Evolutionary conservation across 2,797 vertebrate genomes (phyloP).

Genomic region (Pyrrhura leucotis): DNA sequence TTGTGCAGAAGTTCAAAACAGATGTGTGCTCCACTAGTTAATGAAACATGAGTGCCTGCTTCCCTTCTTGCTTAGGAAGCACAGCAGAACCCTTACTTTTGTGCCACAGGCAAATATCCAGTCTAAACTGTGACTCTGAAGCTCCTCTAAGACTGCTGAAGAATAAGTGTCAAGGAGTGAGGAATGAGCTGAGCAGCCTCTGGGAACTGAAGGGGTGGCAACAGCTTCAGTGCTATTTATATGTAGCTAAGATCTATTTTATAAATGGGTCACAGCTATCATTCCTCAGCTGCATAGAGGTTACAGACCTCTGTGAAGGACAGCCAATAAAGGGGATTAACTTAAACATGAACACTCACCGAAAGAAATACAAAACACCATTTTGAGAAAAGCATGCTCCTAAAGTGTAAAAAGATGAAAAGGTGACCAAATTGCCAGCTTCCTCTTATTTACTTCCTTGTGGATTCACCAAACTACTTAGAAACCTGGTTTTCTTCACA

Average conservation of each 20-base stretch:
- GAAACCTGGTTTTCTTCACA: background rate
- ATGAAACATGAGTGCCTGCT: background rate
- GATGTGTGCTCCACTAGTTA: background rate
- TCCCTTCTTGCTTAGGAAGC: background rate
- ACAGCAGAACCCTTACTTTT: background rate
- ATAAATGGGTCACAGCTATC: background rate
- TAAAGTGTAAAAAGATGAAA: background rate
- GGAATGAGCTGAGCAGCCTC: background rate
- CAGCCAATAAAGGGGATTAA: background rate
- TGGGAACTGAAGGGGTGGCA: background rate
- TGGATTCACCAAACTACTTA: background rate
- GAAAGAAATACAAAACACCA: background rate
- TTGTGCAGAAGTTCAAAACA: background rate
- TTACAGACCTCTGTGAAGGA: background rate
- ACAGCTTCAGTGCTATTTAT: background rate
- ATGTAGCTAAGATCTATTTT: background rate
- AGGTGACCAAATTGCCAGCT: background rate
- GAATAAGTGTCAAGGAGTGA: background rate
- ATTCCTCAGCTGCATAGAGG: background rate
- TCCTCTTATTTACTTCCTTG: background rate
- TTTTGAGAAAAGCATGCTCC: background rate
- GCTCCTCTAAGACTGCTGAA: background rate
- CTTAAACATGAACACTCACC: background rate
- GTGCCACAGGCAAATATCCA: background rate
- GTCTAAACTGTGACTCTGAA: background rate